Percentiles rank a stretch among this genome's conserved stretches.
Conservation (phyloP, 2,888 invertebrate genomes). For the Omphaloscelis lunosa region DNA sequence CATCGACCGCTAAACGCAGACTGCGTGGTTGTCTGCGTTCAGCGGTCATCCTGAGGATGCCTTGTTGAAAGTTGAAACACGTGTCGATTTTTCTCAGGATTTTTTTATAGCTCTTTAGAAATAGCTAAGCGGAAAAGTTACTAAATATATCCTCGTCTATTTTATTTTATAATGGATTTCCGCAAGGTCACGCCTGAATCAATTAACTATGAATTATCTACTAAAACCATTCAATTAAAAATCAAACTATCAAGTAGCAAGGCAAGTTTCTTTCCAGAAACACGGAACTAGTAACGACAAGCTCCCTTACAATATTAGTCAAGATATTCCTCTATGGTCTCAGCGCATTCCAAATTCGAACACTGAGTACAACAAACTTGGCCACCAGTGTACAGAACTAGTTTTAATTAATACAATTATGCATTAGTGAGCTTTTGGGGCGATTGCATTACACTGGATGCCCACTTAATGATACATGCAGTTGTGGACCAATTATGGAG, state of each 20-base stretch:
- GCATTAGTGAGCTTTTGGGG: slow-evolving; percentile 70
- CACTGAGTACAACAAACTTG: slow-evolving; percentile 56
- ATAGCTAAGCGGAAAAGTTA: no score
- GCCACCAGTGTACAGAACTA: slow-evolving; percentile 52
- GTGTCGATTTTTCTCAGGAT: no score
- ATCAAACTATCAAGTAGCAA: slow-evolving; percentile 2
- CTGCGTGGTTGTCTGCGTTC: no score
- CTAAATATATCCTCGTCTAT: no score
- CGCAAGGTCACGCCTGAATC: no score
- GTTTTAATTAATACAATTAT: slow-evolving; percentile 74
- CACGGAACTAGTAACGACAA: slow-evolving; percentile 13
- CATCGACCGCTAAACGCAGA: no score
- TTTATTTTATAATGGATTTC: no score
- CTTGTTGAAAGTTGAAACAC: no score
- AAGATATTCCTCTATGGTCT: slow-evolving; percentile 19
- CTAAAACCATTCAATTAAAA: neutral
- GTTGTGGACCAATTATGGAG: slow-evolving; percentile 58
- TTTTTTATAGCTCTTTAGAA: no score
- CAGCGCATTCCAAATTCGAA: slow-evolving; percentile 25
- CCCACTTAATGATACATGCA: slow-evolving; percentile 66
- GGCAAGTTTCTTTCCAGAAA: neutral
- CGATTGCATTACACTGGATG: slow-evolving; percentile 69
- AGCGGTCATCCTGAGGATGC: no score
- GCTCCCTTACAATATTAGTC: slow-evolving; percentile 23
- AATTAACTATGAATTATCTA: no score